Evolutionary conservation across 2,113 vertebrate genomes (phyloP).

Genomic region (Strigops habroptila): DNA sequence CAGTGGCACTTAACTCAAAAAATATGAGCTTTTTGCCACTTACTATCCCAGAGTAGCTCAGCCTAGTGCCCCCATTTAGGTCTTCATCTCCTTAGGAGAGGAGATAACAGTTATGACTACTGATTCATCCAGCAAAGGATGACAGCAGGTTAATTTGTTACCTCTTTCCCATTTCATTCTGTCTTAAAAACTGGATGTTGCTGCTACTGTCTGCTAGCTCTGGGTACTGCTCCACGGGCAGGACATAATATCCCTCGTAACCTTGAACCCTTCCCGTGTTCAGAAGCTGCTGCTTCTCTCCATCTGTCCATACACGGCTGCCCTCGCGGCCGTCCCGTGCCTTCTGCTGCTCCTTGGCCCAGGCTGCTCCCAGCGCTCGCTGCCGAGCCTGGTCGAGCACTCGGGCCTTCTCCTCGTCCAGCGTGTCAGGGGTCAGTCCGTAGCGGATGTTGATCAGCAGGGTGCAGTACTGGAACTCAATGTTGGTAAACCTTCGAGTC

Average conservation of each 20-base stretch:
- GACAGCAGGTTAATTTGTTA: constrained; percentile 91
- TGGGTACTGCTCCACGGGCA: constrained; percentile 97
- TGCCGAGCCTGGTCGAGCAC: constrained; percentile 93
- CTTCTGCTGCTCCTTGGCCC: constrained; percentile 94
- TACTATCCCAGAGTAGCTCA: constrained; percentile 90
- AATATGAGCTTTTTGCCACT: constrained; percentile 83
- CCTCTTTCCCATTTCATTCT: constrained; percentile 99
- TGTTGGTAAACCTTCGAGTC: constrained; percentile 91
- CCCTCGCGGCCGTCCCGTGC: constrained; percentile 92
- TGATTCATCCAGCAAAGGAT: constrained; percentile 80
- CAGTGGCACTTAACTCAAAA: constrained; percentile 83
- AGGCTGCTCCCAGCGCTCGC: constrained; percentile 88
- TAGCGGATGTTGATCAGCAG: constrained; percentile 92
- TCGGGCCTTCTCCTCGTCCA: constrained; percentile 94
- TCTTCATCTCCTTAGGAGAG: constrained; percentile 95
- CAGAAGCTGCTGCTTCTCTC: constrained; percentile 96
- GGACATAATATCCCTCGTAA: constrained; percentile 97
- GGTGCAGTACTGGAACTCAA: constrained; percentile 87
- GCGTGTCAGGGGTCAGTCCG: constrained; percentile 85
- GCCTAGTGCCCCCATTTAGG: constrained; percentile 87
- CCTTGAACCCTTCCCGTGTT: constrained; percentile 91
- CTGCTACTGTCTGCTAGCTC: constrained; percentile 99
- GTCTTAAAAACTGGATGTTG: constrained; percentile 99
- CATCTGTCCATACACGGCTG: constrained; percentile 95
- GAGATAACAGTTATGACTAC: constrained; percentile 83